These are phyloP conservation scores for Mustela lutreola DNA, from an alignment of 2,113 vertebrate species.

Conservation along the genomic window DNA sequence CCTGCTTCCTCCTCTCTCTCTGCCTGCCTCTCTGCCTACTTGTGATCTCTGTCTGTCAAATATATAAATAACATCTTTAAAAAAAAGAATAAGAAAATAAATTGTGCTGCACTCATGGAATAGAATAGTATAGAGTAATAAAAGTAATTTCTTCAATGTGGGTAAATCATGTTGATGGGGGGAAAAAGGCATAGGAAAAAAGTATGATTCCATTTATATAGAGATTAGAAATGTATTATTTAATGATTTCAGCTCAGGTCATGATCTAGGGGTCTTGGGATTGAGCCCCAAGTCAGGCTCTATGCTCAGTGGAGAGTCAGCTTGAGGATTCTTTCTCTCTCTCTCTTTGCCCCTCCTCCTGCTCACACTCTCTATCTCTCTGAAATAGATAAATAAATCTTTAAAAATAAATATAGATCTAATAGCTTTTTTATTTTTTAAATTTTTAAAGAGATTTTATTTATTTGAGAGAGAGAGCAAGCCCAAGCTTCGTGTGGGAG, in stretches of 20 bases:
- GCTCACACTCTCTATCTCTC: too few relatives aligned
- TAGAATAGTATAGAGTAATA: background rate
- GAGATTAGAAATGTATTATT: background rate
- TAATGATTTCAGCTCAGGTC: background rate
- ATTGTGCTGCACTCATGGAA: background rate
- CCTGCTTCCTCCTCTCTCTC: too few relatives aligned
- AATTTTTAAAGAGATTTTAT: too few relatives aligned
- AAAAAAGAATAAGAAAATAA: background rate
- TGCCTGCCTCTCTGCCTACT: too few relatives aligned
- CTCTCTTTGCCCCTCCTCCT: background rate
- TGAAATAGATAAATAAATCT: background rate
- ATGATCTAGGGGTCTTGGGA: background rate
- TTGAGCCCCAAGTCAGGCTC: background rate
- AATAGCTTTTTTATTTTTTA: too few relatives aligned
- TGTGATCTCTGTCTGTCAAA: too few relatives aligned
- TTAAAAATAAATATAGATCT: background rate
- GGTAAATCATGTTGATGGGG: background rate
- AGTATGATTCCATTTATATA: background rate
- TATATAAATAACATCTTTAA: too few relatives aligned
- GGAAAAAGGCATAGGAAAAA: background rate
- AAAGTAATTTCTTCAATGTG: background rate
- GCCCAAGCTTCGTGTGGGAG: too few relatives aligned
- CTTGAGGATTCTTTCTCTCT: background rate
- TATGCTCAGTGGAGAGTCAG: too few relatives aligned
- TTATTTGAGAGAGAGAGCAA: too few relatives aligned